Evolutionary conservation across 2,888 invertebrate species (phyloP), one percentile per base, ranked within the genome.

Genomic region (Drosophila ezoana): DNA sequence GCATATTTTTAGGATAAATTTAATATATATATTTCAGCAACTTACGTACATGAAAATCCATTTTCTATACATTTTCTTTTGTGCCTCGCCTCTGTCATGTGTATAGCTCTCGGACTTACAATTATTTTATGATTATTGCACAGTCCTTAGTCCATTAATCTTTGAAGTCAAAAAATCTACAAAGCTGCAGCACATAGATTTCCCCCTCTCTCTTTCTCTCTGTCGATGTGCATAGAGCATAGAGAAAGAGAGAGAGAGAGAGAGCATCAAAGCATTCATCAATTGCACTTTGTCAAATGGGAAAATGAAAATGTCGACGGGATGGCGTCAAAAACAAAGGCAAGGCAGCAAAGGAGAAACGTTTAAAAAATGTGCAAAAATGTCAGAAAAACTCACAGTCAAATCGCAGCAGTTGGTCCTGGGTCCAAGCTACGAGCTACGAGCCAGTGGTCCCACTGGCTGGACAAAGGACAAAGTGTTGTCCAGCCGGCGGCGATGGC

Each of bases 371-470:
- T 75, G 74, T 79, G 79, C 75, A 81, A 89, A 90, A 89, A 81
- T 90, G 89, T 89, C 90, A 90, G 81, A 89, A 90, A 90, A 90
- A 89, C 81, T 78, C 81, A 62, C 81, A 86, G 69, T 78, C 79
- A 89, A 77, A 79, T 78, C 89, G 79, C 90, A 89, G 88, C 90
- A 81, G 89, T 89, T 79, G 90, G 85, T 72, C 84, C 69, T 38
- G 35, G 61, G 52, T 44, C 53, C 23, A 41, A 52, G 45, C 28
- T 8, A 1, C 28, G 28, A 28, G 28, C 8, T 8, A 1, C 28
- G 28, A 28, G 18, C 41, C 13, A 33, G 32, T 38, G 43, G 45
- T 40, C 33, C 41, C 13, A 33, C 35, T 38, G 43, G 45, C 18
- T 35, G 71, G 80, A 81, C 71, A 78, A 61, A 66, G 76, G 68